Conservation (phyloP, 2,797 vertebrate species). For the Aratinga solstitialis region DNA sequence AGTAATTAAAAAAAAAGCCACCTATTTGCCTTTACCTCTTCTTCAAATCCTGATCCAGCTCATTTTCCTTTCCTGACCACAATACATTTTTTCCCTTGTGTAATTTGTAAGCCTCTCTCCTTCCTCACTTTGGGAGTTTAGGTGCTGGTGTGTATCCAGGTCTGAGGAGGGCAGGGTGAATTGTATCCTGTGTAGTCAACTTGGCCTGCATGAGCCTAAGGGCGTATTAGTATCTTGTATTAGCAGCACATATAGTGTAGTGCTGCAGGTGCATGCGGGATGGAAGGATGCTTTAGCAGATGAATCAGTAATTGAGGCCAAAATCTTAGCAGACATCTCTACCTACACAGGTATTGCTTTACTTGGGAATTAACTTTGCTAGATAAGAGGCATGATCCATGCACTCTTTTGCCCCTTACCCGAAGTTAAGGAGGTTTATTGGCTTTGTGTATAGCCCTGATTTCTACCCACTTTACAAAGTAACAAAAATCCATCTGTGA, state of each 20-base stretch:
- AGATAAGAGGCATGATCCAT: rapidly evolving
- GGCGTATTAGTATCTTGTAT: neutral
- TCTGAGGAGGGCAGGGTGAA: neutral
- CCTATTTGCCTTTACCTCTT: neutral
- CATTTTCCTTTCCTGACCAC: neutral
- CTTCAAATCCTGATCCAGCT: neutral
- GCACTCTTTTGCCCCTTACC: neutral
- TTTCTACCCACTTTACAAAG: neutral
- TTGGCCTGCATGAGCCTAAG: neutral
- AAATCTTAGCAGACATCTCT: neutral
- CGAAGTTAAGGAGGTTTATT: neutral
- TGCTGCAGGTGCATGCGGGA: rapidly evolving
- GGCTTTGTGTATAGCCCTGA: neutral
- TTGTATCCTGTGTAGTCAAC: rapidly evolving
- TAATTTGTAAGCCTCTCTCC: neutral
- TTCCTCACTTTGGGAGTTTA: neutral
- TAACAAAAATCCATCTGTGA: neutral
- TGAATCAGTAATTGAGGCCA: neutral
- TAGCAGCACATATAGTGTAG: neutral
- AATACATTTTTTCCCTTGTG: neutral
- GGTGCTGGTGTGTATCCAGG: neutral
- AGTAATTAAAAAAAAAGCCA: neutral
- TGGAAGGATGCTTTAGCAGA: neutral
- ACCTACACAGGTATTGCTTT: neutral
- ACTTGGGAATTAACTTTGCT: neutral